Evolutionary conservation across 2,113 vertebrate species (phyloP).

Genomic region (Arothron firmamentum): DNA sequence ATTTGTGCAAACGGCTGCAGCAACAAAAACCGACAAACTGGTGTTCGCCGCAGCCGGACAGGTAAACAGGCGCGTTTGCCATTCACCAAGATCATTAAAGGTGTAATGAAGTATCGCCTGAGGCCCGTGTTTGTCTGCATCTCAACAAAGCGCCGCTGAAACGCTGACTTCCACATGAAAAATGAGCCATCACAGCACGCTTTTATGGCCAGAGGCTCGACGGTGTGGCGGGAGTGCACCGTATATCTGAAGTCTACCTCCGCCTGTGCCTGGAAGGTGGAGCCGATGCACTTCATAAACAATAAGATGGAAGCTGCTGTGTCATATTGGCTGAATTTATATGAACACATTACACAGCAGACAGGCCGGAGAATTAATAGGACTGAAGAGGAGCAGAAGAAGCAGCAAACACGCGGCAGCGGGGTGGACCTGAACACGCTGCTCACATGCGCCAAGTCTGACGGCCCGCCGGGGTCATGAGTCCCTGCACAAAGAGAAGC

Average conservation of each 20-base stretch:
- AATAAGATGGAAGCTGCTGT: too few relatives aligned
- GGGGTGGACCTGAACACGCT: too few relatives aligned
- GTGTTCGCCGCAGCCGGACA: too few relatives aligned
- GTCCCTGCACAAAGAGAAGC: too few relatives aligned
- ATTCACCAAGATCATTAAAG: not conserved
- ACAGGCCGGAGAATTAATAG: not conserved
- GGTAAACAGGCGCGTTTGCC: too few relatives aligned
- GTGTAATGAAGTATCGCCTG: not conserved
- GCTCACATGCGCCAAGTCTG: too few relatives aligned
- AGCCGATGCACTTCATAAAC: not conserved
- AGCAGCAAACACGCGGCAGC: too few relatives aligned
- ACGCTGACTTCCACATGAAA: slow-evolving; percentile 1
- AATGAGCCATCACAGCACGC: not conserved
- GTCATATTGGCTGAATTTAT: not conserved
- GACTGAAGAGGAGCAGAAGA: not conserved
- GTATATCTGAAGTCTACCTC: not conserved
- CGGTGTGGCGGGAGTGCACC: not conserved
- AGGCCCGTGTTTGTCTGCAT: slow-evolving; percentile 3
- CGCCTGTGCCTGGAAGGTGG: not conserved
- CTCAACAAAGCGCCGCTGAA: not conserved
- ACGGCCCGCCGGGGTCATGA: too few relatives aligned
- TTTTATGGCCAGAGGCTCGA: slow-evolving; percentile 4
- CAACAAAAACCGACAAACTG: too few relatives aligned
- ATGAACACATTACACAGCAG: not conserved
- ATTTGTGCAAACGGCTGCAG: too few relatives aligned